Evolutionary conservation across 2,888 invertebrate genomes (phyloP), one percentile per base, ranked within the genome.

Genomic region (Phortica okadai): DNA sequence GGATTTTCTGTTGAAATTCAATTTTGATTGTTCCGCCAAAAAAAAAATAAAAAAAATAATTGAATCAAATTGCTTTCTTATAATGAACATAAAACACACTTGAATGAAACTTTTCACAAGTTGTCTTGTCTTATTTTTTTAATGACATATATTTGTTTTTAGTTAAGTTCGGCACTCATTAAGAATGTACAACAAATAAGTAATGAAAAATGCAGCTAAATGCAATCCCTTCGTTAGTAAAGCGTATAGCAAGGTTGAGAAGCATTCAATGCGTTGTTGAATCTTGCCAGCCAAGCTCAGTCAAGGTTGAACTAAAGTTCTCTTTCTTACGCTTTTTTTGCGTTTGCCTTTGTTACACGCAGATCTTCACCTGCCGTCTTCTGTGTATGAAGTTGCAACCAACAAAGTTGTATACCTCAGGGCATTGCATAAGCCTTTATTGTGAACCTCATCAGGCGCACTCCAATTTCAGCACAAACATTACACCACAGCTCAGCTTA

Each of bases 1-100:
- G 85, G 86, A 74, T 74, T 74, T 74, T 56, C 54, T 14, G 56
- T 56, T 41, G 41, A 74, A 74, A 74, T 67, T 74, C 74, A 74
- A 74, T 74, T 74, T 50, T 67, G 74, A 50, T 54, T 54, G 74
- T 66, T 66, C 41, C 42, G 66, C 66, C n/a, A 59, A 66, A 2
- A 6, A n/a, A 62, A 66, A n/a, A 42, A 1, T 6, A 66, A 2
- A 6, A n/a, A 62, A 66, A n/a, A 42, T 66, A 66, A 66, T 66
- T 41, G 66, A 66, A 66, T 66, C 4, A 66, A 66, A 41, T 41
- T 66, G 66, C 41, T 66, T 66, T 41, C 41, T 66, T 66, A 66
- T 41, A 66, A 66, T 66, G 14, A 66, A 66, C 10, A 66, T 25
- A n/a, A 25, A 62, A 25, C 25, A 62, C 62, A 25, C 21, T 62